A percentile compares a stretch with the other conserved stretches of the same genome.
These are phyloP conservation scores for Urosaurus nigricauda DNA, from an alignment of 2,797 vertebrate genomes.

Conservation along the genomic window DNA sequence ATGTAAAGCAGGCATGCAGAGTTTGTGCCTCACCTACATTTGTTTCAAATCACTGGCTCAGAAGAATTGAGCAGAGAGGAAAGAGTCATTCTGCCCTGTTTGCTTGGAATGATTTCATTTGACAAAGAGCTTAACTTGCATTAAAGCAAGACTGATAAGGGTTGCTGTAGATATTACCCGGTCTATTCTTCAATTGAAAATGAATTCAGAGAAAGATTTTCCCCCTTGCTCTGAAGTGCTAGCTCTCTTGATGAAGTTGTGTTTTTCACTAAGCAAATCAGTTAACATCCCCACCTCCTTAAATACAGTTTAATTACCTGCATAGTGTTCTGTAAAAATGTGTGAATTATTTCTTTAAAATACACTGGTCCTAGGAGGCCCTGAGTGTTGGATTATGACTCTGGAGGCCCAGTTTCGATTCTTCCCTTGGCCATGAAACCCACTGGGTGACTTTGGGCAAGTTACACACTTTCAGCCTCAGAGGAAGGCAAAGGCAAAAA, in stretches of 20 bases:
- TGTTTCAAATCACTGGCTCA: slow-evolving; percentile 33
- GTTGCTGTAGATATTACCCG: slow-evolving; percentile 26
- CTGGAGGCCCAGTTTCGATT: no score
- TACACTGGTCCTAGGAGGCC: neutral
- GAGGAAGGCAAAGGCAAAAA: no score
- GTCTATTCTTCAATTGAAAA: slow-evolving; percentile 40
- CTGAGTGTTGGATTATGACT: no score
- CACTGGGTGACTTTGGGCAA: no score
- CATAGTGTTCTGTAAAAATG: neutral
- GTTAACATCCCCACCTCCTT: slow-evolving; percentile 21
- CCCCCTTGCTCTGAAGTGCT: neutral
- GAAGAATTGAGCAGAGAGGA: slow-evolving; percentile 25
- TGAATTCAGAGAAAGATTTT: slow-evolving; percentile 11
- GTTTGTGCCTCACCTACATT: slow-evolving; percentile 26
- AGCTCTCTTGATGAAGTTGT: slow-evolving; percentile 25
- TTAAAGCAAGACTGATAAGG: slow-evolving; percentile 44
- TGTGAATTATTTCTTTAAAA: neutral
- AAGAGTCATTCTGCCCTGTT: slow-evolving; percentile 41
- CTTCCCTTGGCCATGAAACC: no score
- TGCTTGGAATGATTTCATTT: slow-evolving; percentile 36
- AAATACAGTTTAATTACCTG: slow-evolving; percentile 26
- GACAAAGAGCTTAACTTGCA: slow-evolving; percentile 34
- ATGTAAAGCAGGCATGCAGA: slow-evolving; percentile 2
- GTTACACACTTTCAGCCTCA: no score
- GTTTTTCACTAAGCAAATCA: slow-evolving; percentile 6